Evolutionary conservation across 2,888 invertebrate genomes (phyloP), one percentile per base, ranked within the genome.

Genomic region (Ariolimax columbianus): DNA sequence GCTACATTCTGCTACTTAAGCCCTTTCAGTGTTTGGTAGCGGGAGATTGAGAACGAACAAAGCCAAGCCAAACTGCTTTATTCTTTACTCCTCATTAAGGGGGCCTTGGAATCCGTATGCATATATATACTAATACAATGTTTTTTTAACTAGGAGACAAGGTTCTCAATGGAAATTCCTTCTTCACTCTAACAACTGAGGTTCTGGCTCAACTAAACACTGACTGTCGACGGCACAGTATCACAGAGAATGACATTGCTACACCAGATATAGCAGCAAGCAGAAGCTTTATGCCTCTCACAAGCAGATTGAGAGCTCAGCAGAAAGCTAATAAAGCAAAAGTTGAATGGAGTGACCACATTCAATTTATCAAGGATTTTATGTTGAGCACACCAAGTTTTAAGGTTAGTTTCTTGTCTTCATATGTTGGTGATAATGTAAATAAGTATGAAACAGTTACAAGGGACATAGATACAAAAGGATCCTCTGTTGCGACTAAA

Each of bases 101-200:
- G n/a, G n/a, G n/a, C n/a, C n/a, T n/a, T n/a, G n/a, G n/a, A n/a
- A n/a, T n/a, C n/a, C n/a, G n/a, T n/a, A n/a, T n/a, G n/a, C n/a
- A n/a, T 2, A 55, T 23, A 19, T 55, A 55, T 55, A 23, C 55
- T 11, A 23, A 19, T 55, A 11, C 14, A 55, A 2, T 19, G 19
- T 40, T 77, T 47, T 51, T 75, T 82, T 77, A 86, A 89, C 30
- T 90, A 93, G 93, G 91, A 40, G 91, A 91, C 73, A 89, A 88
- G 78, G 90, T 93, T 43, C 86, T 92, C 30, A 89, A 87, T 59
- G 92, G 92, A 9, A 89, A 90, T 38, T 89, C 90, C 47, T 90
- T 90, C 43, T 87, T 93, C 26, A 91, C 91, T 59, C 88, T 93
- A 43, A 92, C 93, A 1, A 91, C 92, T 33, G 89, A 90, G 51